Evolutionary conservation across 2,888 invertebrate genomes (phyloP), one percentile per base, ranked within the genome.

Genomic region (Hydraecia micacea): DNA sequence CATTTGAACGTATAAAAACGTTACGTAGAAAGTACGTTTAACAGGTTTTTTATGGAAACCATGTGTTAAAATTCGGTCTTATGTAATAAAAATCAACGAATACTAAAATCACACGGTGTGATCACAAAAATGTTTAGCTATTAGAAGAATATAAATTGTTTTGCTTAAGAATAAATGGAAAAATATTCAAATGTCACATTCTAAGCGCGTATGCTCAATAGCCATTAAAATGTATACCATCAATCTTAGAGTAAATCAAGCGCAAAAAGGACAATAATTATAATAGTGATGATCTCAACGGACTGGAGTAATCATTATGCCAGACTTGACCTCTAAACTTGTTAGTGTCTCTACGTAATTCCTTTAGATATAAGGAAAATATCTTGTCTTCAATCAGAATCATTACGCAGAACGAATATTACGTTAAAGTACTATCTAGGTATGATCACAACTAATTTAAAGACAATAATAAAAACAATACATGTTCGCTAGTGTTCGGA

Each of bases 211-310:
- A 76, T 74, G 74, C 60, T 80, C 60, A 76, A 85, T 79, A 81
- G 75, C 78, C 80, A 77, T 88, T 82, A 75, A 79, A 80, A 81
- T 87, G 49, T 83, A 78, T 80, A 72, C 73, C 77, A 81, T 91
- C 86, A 88, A 88, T 85, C 83, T 83, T 71, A 62, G 78, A 81
- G 83, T 85, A 90, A 90, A 88, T 90, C 86, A 89, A 85, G 90
- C 91, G 91, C 92, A 91, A 90, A 91, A 91, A 91, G 89, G 87
- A 89, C 84, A 83, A 82, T 81, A 79, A 81, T 89, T 82, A 77
- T 89, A 91, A 93, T 92, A 92, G 90, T 87, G 93, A 94, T 95
- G 94, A 94, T 93, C 92, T 94, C 93, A 93, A 91, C 90, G 75
- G 82, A 87, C 87, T 89, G 82, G 83, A 89, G 75, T 89, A 86